Evolutionary conservation across 2,888 invertebrate genomes (phyloP), one percentile per base, ranked within the genome.

Genomic region (Leptinotarsa tumamoca): DNA sequence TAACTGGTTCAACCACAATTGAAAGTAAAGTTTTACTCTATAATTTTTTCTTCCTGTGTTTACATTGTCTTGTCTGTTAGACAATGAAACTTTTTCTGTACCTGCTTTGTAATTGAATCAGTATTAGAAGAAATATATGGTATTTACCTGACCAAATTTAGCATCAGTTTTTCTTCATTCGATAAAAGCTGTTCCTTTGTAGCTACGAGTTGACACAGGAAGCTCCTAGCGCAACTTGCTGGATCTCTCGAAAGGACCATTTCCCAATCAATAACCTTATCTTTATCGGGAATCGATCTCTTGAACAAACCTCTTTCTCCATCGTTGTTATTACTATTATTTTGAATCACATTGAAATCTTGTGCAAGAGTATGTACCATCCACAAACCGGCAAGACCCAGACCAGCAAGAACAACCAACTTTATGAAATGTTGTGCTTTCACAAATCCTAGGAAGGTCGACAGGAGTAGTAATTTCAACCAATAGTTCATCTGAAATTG

Each of bases 311-410:
- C 76, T 52, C 68, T 49, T 2, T 73, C 71, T 56, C 72, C 74
- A 13, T 58, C n/a, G 27, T 67, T 52, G 14, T 69, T 66, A 23
- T 68, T 50, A 18, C 63, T 54, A 51, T 71, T 61, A 23, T 56
- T 72, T 72, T 79, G 78, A 49, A 89, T 88, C 75, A 85, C 86
- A 77, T 85, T 86, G 81, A 87, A 89, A 81, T 90, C 89, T 80
- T 88, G 87, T 4, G 89, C 89, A 56, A 90, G 82, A 58, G 86
- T 86, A 73, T 90, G 89, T 52, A 90, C 82, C 87, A 90, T 87
- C 87, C 89, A 90, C 78, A 90, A 80, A 15, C 90, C 90, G 17
- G 87, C 88, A 71, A 90, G 83, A 17, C 90, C 90, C 72, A 89
- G 81, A 15, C 85, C 86, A 13, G 89, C 88, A 74, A 90, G 80